phyloP scores from a whole-genome alignment of 2,113 vertebrate genomes.

The Chaenocephalus aceratus region DNA sequence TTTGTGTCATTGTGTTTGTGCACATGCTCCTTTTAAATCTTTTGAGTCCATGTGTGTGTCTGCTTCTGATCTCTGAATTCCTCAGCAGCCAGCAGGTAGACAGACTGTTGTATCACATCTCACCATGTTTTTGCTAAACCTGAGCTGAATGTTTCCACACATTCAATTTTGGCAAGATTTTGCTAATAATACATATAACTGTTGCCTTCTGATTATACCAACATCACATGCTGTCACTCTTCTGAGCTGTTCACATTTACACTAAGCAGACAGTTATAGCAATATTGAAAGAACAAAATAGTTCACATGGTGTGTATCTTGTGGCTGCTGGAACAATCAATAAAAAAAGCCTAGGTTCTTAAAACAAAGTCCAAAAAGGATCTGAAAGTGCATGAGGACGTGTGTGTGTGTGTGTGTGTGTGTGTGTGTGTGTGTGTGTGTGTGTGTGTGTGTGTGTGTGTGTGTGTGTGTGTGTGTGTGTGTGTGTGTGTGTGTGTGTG shows the following conservation, averaged over 20 bases:
- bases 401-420: too few relatives aligned
- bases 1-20: too few relatives aligned
- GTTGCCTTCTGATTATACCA: not conserved
- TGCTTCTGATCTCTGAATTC: too few relatives aligned
- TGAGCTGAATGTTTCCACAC: too few relatives aligned
- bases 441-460: not conserved
- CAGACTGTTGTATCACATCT: too few relatives aligned
- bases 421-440: too few relatives aligned
- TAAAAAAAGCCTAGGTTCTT: not conserved
- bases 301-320: not conserved
- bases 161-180: not conserved
- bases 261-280: not conserved
- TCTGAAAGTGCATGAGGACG: not conserved
- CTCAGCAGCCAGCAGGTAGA: too few relatives aligned
- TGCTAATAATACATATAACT: not conserved
- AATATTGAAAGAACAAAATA: not conserved
- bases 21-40: too few relatives aligned
- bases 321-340: not conserved
- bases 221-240: not conserved
- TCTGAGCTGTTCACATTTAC: not conserved
- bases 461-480: too few relatives aligned
- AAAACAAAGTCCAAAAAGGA: constrained; percentile 5
- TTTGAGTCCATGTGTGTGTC: too few relatives aligned
- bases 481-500: too few relatives aligned
- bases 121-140: too few relatives aligned